Conservation (phyloP, 2,113 vertebrate genomes). For the Bambusicola thoracicus region DNA sequence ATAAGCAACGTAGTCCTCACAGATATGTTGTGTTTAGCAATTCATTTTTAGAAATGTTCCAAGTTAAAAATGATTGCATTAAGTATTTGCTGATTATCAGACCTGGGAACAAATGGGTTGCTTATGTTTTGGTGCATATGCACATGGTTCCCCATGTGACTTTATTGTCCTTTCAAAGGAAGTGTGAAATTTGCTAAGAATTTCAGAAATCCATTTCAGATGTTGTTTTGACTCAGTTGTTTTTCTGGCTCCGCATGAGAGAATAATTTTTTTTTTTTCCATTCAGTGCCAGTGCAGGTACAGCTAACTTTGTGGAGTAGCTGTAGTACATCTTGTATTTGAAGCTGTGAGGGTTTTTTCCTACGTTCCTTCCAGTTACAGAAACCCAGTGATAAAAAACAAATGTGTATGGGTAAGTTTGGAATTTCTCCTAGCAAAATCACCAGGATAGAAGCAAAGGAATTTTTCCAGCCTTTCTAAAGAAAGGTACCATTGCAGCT, state of each 20-base stretch:
- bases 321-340: background rate
- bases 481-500: background rate
- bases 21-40: background rate
- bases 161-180: conserved; percentile 1
- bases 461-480: background rate
- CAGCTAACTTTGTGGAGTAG: background rate
- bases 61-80: background rate
- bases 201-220: background rate
- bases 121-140: background rate
- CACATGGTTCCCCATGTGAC: background rate
- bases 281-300: background rate
- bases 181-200: background rate
- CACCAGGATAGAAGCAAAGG: background rate
- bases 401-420: background rate
- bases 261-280: background rate
- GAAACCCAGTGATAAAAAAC: background rate
- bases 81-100: background rate
- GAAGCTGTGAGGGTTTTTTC: background rate
- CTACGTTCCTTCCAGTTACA: background rate
- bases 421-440: background rate
- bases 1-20: background rate
- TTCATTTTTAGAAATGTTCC: background rate
- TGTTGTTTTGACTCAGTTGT: background rate
- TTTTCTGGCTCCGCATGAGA: background rate
- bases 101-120: background rate